Evolutionary conservation across 2,888 invertebrate species (phyloP).

Genomic region (Drosophila antonietae): DNA sequence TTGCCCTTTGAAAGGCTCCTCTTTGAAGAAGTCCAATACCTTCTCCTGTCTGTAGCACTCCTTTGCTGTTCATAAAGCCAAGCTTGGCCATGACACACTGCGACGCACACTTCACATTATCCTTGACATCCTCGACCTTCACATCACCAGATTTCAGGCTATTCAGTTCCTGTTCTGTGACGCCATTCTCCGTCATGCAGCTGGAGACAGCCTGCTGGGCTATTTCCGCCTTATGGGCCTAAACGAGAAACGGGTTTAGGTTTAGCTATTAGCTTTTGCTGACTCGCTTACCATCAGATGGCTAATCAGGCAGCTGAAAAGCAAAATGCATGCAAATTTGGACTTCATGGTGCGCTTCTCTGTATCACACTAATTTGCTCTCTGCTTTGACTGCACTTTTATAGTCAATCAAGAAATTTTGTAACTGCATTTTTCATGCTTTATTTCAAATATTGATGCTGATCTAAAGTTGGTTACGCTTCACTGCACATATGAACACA

Average conservation of each 20-base stretch:
- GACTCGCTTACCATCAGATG: slow-evolving; percentile 37
- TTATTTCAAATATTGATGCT: slow-evolving; percentile 14
- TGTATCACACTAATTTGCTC: slow-evolving; percentile 28
- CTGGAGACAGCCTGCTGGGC: neutral
- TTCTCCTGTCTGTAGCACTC: slow-evolving; percentile 26
- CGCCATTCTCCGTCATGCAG: slow-evolving; percentile 53
- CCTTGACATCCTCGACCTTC: slow-evolving; percentile 37
- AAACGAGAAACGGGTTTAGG: neutral
- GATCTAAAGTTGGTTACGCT: slow-evolving; percentile 39
- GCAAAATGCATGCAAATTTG: slow-evolving; percentile 40
- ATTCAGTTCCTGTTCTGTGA: slow-evolving; percentile 37
- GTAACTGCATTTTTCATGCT: slow-evolving; percentile 25
- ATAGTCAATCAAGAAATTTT: slow-evolving; percentile 18
- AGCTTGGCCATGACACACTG: slow-evolving; percentile 50
- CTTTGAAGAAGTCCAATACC: slow-evolving; percentile 19
- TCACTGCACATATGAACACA: slow-evolving; percentile 17
- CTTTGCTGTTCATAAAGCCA: slow-evolving; percentile 51
- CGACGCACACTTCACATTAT: slow-evolving; percentile 57
- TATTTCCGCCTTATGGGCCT: slow-evolving; percentile 14
- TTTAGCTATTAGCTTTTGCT: neutral
- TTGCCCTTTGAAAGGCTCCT: neutral
- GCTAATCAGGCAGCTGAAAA: slow-evolving; percentile 48
- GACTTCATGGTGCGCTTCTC: slow-evolving; percentile 52
- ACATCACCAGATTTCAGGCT: slow-evolving; percentile 47
- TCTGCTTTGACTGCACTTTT: slow-evolving; percentile 32